phyloP scores from a whole-genome alignment of 2,113 vertebrate species.

The Eulacestoma nigropectus region DNA sequence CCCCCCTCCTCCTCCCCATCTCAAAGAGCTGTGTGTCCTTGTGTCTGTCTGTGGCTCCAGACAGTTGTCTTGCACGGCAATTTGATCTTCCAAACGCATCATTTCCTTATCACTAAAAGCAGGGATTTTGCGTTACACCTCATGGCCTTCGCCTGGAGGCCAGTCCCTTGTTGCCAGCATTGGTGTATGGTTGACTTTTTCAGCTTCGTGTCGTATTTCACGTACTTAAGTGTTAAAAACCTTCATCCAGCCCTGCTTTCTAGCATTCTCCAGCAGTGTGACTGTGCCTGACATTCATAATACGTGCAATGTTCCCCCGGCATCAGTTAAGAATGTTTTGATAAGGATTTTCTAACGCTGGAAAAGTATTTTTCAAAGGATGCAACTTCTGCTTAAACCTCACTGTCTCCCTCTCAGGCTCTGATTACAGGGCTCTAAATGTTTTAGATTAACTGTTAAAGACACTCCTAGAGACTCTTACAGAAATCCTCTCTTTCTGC shows the following conservation, averaged over 20 bases:
- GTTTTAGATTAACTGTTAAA: neutral
- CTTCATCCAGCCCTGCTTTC: neutral
- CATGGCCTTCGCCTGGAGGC: neutral
- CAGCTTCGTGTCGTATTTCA: neutral
- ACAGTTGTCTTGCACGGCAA: neutral
- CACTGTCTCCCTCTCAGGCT: neutral
- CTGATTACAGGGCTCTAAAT: neutral
- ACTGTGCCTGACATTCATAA: neutral
- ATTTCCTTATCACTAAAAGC: neutral
- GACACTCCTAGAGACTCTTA: neutral
- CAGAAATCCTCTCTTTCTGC: neutral
- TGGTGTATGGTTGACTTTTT: neutral
- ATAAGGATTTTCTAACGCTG: neutral
- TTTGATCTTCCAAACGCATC: neutral
- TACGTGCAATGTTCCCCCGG: neutral
- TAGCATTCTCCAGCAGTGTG: neutral
- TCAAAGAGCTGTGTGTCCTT: neutral
- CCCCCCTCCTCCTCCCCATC: neutral
- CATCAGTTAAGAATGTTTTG: neutral
- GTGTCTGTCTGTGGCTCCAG: neutral
- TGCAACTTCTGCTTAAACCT: neutral
- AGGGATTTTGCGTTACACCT: neutral
- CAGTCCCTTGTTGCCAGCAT: neutral
- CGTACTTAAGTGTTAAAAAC: neutral
- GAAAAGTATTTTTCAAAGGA: neutral